Base-by-base conservation (phyloP, 2,888 invertebrate species). In the Anagyrus pseudococci region DNA sequence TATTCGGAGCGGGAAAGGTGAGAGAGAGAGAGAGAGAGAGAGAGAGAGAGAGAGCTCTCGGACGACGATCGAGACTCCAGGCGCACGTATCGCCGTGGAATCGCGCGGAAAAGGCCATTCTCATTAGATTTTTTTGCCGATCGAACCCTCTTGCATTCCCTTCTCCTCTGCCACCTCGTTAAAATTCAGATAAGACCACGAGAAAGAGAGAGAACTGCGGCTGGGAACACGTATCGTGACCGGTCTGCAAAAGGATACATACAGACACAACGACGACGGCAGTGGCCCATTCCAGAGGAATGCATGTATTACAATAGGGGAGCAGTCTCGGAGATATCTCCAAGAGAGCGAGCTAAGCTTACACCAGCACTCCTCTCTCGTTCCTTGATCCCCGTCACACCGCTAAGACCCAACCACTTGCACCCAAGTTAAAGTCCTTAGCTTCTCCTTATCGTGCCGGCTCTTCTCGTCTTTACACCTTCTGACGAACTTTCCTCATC, bases 401-500 rank as follows among this genome's bases (percentile, higher is more conserved):
- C n/a, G n/a, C n/a, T n/a, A n/a, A n/a, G n/a, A n/a, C n/a, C n/a
- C n/a, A n/a, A n/a, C n/a, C n/a, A n/a, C n/a, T 54, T 13, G 4
- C 23, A 4, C 50, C 74, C 71, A 71, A 71, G 72, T 71, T 71
- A 66, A 75, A 73, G 71, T 73, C 72, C 73, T 75, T 72, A 70
- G 67, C 72, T 73, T 41, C 72, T 70, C 67, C 75, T 76, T 74
- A 77, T 77, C 76, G 71, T 70, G 65, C 54, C 64, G 69, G 70
- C 59, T 56, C 47, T 33, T 17, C 25, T 8, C 15, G 49, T 10
- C 50, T 52, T 71, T 70, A 72, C 58, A 75, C 75, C 73, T 49
- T 72, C 72, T 73, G 72, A 73, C 76, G 66, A 77, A 77, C 72
- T 77, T 77, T 74, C 72, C 77, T 77, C 77, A 77, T 77, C 77